phyloP scores from a whole-genome alignment of 2,797 vertebrate species.

The Rhinophrynus dorsalis region DNA sequence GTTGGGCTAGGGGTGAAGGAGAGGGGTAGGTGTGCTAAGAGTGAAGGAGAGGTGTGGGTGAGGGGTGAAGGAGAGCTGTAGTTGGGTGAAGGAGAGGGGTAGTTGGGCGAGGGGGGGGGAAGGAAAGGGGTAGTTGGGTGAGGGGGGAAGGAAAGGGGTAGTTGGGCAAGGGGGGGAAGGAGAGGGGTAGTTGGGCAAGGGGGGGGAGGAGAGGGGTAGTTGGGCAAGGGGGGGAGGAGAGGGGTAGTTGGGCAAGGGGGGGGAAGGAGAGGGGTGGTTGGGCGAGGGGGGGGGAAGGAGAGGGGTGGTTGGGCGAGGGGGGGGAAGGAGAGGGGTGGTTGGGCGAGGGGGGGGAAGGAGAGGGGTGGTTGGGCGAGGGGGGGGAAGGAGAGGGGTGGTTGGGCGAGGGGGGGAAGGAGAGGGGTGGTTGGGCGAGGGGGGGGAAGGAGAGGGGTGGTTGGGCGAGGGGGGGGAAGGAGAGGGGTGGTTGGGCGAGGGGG shows the following conservation, averaged over 20 bases:
- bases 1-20: not conserved
- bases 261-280: not conserved
- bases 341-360: not conserved
- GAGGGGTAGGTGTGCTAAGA: not conserved
- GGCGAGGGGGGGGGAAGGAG: not conserved
- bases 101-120: not conserved
- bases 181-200: not conserved
- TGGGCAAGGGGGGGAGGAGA: too few species aligned
- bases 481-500: too few species aligned
- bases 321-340: not conserved
- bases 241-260: not conserved
- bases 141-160: not conserved
- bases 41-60: not conserved
- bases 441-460: too few species aligned
- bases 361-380: not conserved
- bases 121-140: not conserved
- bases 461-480: too few species aligned
- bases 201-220: not conserved
- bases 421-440: too few species aligned
- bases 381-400: not conserved
- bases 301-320: not conserved
- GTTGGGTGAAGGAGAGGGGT: not conserved
- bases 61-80: not conserved
- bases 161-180: not conserved
- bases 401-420: too few species aligned